Percentiles rank a stretch among this genome's conserved stretches.
Conservation (phyloP, 2,797 vertebrate genomes). For the Sciaenops ocellatus region DNA sequence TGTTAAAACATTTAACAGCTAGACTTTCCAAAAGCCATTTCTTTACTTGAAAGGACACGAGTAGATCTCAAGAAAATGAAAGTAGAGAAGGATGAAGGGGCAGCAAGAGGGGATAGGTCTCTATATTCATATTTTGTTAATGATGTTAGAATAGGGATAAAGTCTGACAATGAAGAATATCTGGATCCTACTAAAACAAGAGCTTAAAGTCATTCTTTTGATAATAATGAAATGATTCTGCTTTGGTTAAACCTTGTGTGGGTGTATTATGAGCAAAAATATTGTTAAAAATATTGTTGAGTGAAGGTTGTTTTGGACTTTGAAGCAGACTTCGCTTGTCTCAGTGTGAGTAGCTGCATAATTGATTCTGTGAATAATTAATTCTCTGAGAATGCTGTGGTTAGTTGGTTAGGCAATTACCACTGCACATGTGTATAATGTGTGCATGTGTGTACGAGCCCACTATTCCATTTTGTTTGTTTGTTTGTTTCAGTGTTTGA, state of each 20-base stretch:
- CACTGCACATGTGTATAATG: conserved; percentile 19
- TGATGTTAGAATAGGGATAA: conserved; percentile 13
- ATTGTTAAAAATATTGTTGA: not conserved
- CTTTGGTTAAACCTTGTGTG: not conserved
- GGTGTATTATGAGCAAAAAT: not conserved
- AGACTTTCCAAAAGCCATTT: conserved; percentile 54
- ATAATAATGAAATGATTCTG: not conserved
- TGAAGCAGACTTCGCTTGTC: conserved; percentile 19
- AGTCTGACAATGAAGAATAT: not conserved
- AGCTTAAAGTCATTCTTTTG: not conserved
- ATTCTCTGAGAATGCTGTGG: conserved; percentile 33
- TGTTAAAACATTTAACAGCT: conserved; percentile 71
- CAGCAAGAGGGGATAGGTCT: conserved; percentile 10
- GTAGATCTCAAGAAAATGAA: conserved; percentile 31
- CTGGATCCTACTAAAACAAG: not conserved
- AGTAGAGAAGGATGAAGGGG: conserved; percentile 8
- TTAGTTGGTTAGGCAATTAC: conserved; percentile 43
- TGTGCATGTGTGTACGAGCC: not conserved
- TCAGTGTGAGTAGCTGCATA: conserved; percentile 13
- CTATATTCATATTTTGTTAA: conserved; percentile 35
- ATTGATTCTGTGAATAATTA: conserved; percentile 49
- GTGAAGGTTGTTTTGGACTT: conserved; percentile 11
- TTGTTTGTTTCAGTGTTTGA: not conserved
- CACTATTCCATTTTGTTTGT: not conserved
- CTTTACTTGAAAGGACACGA: conserved; percentile 55